Conservation (phyloP, 2,113 vertebrate species). For the Heterochromis multidens region DNA sequence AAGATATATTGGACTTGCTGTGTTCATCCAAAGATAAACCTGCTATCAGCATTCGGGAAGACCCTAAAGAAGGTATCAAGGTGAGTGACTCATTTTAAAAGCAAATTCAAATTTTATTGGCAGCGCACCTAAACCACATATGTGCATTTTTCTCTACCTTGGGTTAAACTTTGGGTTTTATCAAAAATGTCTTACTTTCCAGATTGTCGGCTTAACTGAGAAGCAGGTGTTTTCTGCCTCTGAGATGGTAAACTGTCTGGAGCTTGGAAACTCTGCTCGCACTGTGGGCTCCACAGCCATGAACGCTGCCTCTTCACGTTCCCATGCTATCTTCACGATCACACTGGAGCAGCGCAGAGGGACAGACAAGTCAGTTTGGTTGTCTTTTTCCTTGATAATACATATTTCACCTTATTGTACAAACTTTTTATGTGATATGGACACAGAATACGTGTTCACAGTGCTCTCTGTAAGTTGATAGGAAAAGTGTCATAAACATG, state of each 20-base stretch:
- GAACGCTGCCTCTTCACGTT: slow-evolving; percentile 94
- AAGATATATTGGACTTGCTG: slow-evolving; percentile 92
- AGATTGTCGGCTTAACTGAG: slow-evolving; percentile 93
- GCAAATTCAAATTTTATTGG: neutral
- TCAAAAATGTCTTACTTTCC: neutral
- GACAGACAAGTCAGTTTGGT: slow-evolving; percentile 82
- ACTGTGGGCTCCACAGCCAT: slow-evolving; percentile 94
- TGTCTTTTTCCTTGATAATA: neutral
- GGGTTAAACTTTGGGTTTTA: neutral
- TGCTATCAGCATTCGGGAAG: slow-evolving; percentile 87
- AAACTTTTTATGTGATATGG: neutral
- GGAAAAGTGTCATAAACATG: neutral
- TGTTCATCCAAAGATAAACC: slow-evolving; percentile 82
- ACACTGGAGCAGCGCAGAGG: slow-evolving; percentile 86
- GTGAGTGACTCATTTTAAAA: slow-evolving; percentile 56
- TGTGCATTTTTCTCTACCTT: neutral
- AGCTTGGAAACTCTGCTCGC: slow-evolving; percentile 87
- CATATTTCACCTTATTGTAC: neutral
- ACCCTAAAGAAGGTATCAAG: slow-evolving; percentile 96
- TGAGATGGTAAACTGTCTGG: slow-evolving; percentile 88
- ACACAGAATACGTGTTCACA: neutral
- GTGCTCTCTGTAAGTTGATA: neutral
- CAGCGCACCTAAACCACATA: neutral
- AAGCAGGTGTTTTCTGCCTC: slow-evolving; percentile 76
- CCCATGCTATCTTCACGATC: slow-evolving; percentile 96